A percentile compares a stretch with the other conserved stretches of the same genome.
These are phyloP conservation scores for Apis mellifera DNA, from an alignment of 1,140 invertebrate genomes.

Conservation along the genomic window Amel_HAv3.1 CM009931.2:19773501-19774000, in stretches of 20 bases:
- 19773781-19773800: not conserved
- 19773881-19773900: conserved; percentile 49
- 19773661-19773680: not conserved
- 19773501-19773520: not conserved
- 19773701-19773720: not conserved
- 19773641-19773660: not conserved
- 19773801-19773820: conserved; percentile 21
- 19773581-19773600: too few relatives aligned
- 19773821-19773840: conserved; percentile 44
- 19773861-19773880: conserved; percentile 59
- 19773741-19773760: conserved; percentile 23
- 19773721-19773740: not conserved
- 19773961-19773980: not conserved
- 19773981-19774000: not conserved
- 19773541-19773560: not conserved
- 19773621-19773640: not conserved
- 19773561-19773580: not conserved
- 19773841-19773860: conserved; percentile 56
- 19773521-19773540: not conserved
- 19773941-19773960: not conserved
- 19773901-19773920: conserved; percentile 12
- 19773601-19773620: not conserved
- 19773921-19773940: not conserved
- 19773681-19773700: too few relatives aligned
- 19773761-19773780: not conserved